phyloP scores from a whole-genome alignment of 2,113 vertebrate genomes.

The Falco punctatus region DNA sequence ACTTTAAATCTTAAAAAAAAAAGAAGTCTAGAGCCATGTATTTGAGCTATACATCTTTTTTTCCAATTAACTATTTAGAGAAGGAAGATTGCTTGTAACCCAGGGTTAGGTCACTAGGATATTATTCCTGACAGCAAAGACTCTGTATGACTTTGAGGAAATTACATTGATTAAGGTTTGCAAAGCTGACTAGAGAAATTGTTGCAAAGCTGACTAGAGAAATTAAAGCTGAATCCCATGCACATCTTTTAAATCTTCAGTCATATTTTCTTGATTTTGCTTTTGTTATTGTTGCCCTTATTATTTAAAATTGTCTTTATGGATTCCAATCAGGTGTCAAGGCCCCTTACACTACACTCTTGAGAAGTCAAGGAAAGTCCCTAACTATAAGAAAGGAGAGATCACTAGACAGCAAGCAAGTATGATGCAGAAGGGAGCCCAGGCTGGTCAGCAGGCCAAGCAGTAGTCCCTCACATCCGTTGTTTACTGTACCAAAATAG shows the following conservation, averaged over 20 bases:
- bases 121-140: neutral
- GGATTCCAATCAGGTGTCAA: neutral
- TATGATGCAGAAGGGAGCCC: neutral
- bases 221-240: neutral
- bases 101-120: slow-evolving; percentile 1
- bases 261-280: neutral
- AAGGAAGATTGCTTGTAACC: neutral
- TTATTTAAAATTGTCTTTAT: neutral
- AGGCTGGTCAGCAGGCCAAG: neutral
- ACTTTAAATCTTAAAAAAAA: neutral
- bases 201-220: neutral
- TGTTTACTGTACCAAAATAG: neutral
- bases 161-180: neutral
- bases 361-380: neutral
- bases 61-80: neutral
- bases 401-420: neutral
- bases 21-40: neutral
- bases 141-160: neutral
- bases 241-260: neutral
- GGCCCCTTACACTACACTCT: neutral
- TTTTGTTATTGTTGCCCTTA: neutral
- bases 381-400: neutral
- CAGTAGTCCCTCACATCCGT: neutral
- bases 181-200: neutral
- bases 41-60: neutral